Evolutionary conservation across 2,888 invertebrate genomes (phyloP), one percentile per base, ranked within the genome.

Genomic region (Schrankia costaestrigalis): DNA sequence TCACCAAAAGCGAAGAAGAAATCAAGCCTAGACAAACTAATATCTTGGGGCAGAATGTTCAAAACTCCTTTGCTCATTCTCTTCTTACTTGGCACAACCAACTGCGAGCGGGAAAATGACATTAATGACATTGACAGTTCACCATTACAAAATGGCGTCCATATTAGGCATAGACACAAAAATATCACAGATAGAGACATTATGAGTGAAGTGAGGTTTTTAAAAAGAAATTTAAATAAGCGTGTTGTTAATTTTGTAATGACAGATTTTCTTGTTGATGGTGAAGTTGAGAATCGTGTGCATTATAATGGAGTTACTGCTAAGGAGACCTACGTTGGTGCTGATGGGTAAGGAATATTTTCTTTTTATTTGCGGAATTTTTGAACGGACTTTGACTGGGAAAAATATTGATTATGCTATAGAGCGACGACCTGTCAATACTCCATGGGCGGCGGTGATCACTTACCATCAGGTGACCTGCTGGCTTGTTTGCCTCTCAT

Each of bases 201-300:
- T 47, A 60, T 85, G 14, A 82, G 70, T 72, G 84, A 85, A 33
- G 79, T 86, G 42, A 78, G 70, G 31, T 82, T 73, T 72, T 69
- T 84, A 52, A 69, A 80, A 32, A 56, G 82, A n/a, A 73, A 75
- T 69, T 67, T 87, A 40, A 83, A 80, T 42, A 80, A 63, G 46
- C 78, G 82, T 36, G 78, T 87, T 31, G 78, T 84, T 30, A 90
- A 93, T 71, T 93, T 93, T 73, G 79, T 93, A 45, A 87, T 92
- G 68, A 90, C 89, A 11, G 93, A 93, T 59, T 82, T 84, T 30
- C 77, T 94, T 39, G 70, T 90, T 35, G 94, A 94, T 65, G 94
- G 94, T 2, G 93, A 94, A 64, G 77, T 90, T 47, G 93, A 94
- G 67, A 89, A 90, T 8, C 76, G 92, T 33, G 84, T 93, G 34